Evolutionary conservation across 2,113 vertebrate genomes (phyloP).

Genomic region (Charina bottae): DNA sequence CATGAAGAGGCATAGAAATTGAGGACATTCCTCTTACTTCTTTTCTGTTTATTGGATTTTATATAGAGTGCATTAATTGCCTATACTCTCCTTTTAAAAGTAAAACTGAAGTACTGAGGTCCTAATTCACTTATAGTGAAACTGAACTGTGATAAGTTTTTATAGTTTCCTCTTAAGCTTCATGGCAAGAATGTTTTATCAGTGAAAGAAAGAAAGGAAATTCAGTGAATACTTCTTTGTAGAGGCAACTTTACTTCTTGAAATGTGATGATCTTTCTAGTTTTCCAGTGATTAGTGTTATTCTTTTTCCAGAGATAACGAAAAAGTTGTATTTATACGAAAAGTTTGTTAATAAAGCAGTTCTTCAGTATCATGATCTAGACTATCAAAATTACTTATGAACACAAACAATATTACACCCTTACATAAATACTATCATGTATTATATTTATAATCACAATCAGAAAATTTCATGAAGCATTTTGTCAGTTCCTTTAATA

Average conservation of each 20-base stretch:
- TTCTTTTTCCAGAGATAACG: neutral
- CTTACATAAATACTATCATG: neutral
- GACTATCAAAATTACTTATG: neutral
- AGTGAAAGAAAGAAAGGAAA: constrained; percentile 11
- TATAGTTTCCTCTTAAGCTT: neutral
- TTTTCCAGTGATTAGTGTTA: constrained; percentile 21
- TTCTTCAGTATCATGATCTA: neutral
- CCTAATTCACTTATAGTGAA: neutral
- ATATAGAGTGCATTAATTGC: neutral
- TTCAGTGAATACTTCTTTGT: neutral
- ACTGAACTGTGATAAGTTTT: constrained; percentile 4
- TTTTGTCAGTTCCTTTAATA: neutral
- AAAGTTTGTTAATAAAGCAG: neutral
- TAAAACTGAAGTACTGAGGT: constrained; percentile 9
- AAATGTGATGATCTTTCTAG: neutral
- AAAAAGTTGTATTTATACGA: constrained; percentile 14
- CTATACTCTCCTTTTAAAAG: neutral
- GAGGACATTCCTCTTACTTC: neutral
- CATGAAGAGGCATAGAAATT: constrained; percentile 19
- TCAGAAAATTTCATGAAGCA: neutral
- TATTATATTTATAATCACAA: neutral
- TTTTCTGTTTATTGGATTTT: constrained; percentile 30
- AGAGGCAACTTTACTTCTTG: neutral
- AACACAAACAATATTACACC: neutral
- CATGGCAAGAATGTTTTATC: neutral